phyloP scores from a whole-genome alignment of 2,888 invertebrate species.

The Lymantria dispar region DNA sequence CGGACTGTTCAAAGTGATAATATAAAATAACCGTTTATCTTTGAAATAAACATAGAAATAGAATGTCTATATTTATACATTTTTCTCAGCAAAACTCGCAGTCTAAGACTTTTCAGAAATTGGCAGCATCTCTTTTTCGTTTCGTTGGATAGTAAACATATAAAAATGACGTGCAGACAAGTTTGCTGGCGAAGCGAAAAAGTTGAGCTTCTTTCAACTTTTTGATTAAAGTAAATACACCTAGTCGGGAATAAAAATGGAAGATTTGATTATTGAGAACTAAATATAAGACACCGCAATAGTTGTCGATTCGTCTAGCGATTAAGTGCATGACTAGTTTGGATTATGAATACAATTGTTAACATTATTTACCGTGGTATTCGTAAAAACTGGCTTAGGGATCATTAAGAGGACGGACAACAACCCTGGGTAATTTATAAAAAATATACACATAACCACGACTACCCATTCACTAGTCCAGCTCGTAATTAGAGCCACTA shows the following conservation, averaged over 20 bases:
- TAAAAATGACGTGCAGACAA: constrained; percentile 6
- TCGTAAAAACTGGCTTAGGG: background rate
- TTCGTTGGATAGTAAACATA: constrained; percentile 28
- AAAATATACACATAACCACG: no score
- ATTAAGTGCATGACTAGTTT: no score
- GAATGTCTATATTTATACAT: constrained; percentile 28
- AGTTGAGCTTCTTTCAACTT: constrained; percentile 20
- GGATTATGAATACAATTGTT: no score
- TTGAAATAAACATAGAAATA: constrained; percentile 12
- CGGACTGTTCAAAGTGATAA: constrained; percentile 1
- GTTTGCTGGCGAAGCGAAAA: constrained; percentile 25
- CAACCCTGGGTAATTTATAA: no score
- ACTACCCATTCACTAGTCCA: no score
- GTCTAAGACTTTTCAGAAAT: constrained; percentile 41
- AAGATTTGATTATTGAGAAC: background rate
- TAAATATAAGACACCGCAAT: no score
- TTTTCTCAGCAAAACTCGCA: constrained; percentile 31
- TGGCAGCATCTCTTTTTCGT: constrained; percentile 37
- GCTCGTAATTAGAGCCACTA: no score
- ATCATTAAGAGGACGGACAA: background rate
- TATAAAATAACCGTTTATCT: background rate
- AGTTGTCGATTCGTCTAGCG: no score
- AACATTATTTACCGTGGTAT: constrained; percentile 1
- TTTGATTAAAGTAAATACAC: constrained; percentile 27
- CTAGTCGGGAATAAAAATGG: constrained; percentile 19